A percentile compares a stretch with the other conserved stretches of the same genome.
Evolutionary conservation across 2,113 vertebrate genomes (phyloP).

Genomic region (Mohoua ochrocephala): DNA sequence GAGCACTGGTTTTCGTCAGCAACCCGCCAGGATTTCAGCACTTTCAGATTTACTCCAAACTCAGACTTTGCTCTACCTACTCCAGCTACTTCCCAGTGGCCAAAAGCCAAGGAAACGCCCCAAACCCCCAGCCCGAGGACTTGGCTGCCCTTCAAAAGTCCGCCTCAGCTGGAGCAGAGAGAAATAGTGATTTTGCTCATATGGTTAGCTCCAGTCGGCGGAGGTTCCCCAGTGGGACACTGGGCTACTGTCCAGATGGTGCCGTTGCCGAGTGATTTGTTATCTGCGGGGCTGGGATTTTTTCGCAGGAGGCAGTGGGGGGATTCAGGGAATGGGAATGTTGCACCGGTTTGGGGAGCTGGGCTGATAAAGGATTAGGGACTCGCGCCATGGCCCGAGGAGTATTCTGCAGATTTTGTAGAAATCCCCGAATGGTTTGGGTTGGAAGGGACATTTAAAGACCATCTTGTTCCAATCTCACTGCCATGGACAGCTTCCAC

Average conservation of each 20-base stretch:
- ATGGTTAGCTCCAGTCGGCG: fast-evolving
- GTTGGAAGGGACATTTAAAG: background rate
- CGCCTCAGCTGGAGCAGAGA: background rate
- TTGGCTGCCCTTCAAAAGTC: background rate
- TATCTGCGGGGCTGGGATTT: background rate
- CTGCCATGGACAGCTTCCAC: background rate
- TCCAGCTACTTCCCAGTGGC: background rate
- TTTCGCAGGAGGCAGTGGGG: background rate
- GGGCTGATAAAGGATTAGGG: background rate
- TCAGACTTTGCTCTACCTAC: background rate
- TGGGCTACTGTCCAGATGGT: background rate
- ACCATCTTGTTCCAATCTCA: fast-evolving
- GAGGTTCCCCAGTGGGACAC: background rate
- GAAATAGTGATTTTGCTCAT: background rate
- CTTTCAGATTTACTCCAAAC: background rate
- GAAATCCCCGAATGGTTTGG: background rate
- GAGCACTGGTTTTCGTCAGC: background rate
- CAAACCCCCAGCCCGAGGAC: background rate
- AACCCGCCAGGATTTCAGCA: background rate
- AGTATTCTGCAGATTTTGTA: background rate
- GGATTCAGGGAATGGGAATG: fast-evolving
- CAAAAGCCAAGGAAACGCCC: background rate
- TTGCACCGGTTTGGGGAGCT: background rate
- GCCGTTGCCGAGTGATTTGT: fast-evolving
- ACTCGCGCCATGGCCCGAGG: fast-evolving